A percentile compares a stretch with the other conserved stretches of the same genome.
These are phyloP conservation scores for Sinelater perroti DNA, from an alignment of 2,888 invertebrate genomes.

Conservation along the genomic window DNA sequence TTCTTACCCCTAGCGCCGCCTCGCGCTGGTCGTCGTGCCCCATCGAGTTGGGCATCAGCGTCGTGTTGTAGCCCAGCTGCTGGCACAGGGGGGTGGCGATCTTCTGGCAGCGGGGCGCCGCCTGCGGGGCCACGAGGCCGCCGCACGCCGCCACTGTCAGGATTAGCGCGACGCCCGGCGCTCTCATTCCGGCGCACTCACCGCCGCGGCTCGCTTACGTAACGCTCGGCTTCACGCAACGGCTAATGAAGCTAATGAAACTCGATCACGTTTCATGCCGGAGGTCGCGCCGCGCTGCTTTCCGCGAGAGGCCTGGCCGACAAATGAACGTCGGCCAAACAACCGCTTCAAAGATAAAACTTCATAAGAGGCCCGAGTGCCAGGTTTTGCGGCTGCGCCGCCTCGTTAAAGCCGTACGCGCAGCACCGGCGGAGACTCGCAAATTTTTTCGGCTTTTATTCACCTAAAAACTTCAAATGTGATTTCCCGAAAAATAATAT, in stretches of 20 bases:
- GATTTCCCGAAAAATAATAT: no score
- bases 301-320: slow-evolving; percentile 42
- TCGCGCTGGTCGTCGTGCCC: slow-evolving; percentile 83
- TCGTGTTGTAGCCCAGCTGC: slow-evolving; percentile 86
- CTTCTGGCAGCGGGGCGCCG: slow-evolving; percentile 69
- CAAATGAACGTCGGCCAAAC: slow-evolving; percentile 53
- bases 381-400: slow-evolving; percentile 41
- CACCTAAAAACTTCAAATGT: no score
- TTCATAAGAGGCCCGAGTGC: slow-evolving; percentile 51
- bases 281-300: slow-evolving; percentile 14
- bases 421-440: no score
- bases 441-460: no score
- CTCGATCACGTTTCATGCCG: slow-evolving; percentile 34
- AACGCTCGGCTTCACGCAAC: slow-evolving; percentile 12
- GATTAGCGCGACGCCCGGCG: neutral
- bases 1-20: slow-evolving; percentile 80
- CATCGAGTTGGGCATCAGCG: slow-evolving; percentile 86
- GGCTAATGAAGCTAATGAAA: slow-evolving; percentile 32
- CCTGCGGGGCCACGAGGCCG: neutral
- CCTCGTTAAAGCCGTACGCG: slow-evolving; percentile 30
- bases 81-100: slow-evolving; percentile 82
- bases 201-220: slow-evolving; percentile 18
- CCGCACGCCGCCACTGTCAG: slow-evolving; percentile 3
- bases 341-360: slow-evolving; percentile 55
- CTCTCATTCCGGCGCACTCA: slow-evolving; percentile 12